These are phyloP conservation scores for Carposina sasakii DNA, from an alignment of 1,140 invertebrate species.

Conservation along the genomic window DNA sequence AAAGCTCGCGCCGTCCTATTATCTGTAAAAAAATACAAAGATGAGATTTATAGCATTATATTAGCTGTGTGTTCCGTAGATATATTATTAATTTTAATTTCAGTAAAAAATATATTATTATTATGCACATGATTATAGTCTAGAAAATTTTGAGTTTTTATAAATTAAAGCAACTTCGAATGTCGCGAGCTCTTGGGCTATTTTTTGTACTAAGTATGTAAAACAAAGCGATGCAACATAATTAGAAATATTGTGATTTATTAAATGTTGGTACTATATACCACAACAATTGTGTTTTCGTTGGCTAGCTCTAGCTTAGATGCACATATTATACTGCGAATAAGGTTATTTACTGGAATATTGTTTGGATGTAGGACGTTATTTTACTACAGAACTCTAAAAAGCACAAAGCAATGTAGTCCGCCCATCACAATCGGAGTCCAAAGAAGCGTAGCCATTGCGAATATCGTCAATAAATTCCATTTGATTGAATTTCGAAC, in stretches of 20 bases:
- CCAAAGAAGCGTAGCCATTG: conserved; percentile 59
- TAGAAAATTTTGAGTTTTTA: not conserved
- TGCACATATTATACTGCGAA: not conserved
- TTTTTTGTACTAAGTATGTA: not conserved
- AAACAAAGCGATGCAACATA: conserved; percentile 26
- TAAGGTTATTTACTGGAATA: too few relatives aligned
- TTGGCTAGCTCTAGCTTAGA: not conserved
- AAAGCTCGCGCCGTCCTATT: conserved; percentile 54
- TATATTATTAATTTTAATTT: too few relatives aligned
- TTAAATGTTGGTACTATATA: not conserved
- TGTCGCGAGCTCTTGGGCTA: not conserved
- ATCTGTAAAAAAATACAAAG: conserved; percentile 26
- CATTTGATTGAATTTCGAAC: conserved; percentile 69
- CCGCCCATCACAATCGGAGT: conserved; percentile 53
- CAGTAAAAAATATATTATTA: too few relatives aligned
- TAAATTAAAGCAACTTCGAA: not conserved
- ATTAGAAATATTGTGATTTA: conserved; percentile 13
- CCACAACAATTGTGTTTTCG: not conserved
- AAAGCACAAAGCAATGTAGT: not conserved
- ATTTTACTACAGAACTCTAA: not conserved
- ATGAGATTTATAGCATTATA: not conserved
- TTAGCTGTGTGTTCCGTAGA: not conserved
- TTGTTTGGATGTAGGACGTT: not conserved
- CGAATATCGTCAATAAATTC: conserved; percentile 70
- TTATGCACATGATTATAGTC: too few relatives aligned